Evolutionary conservation across 35 echinoderm and acorn worm species (phyloP).

Genomic region (Apostichopus californicus): DNA sequence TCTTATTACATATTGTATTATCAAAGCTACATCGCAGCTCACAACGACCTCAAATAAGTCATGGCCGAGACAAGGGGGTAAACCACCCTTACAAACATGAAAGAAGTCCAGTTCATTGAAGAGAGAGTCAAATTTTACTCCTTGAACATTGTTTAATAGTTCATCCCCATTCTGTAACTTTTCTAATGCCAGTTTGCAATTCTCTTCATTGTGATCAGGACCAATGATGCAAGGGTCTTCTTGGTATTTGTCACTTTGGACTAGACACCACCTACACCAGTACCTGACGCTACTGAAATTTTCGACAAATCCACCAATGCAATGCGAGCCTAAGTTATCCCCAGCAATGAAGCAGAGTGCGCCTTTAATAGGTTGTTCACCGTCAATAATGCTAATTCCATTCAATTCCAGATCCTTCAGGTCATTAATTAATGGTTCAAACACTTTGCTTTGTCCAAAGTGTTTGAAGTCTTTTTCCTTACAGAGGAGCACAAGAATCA

Average conservation of each 20-base stretch:
- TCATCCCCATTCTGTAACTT: not conserved
- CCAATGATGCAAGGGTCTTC: too few species aligned
- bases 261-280: too few species aligned
- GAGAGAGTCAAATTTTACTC: too few species aligned
- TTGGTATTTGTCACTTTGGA: too few species aligned
- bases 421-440: constrained; percentile 39
- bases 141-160: too few species aligned
- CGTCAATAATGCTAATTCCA: constrained; percentile 38
- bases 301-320: constrained; percentile 18
- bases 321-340: constrained; percentile 58
- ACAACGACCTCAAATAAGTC: constrained; percentile 53
- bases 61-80: constrained; percentile 50
- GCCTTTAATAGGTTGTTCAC: constrained; percentile 9
- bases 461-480: too few species aligned
- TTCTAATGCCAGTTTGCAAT: not conserved
- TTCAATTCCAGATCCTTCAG: constrained; percentile 66
- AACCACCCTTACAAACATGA: constrained; percentile 39
- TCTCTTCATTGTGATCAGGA: too few species aligned
- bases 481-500: too few species aligned
- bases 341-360: constrained; percentile 32
- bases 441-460: not conserved
- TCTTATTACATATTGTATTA: too few species aligned
- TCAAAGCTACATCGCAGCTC: too few species aligned
- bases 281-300: too few species aligned
- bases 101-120: constrained; percentile 12